A percentile compares a stretch with the other conserved stretches of the same genome.
These are phyloP conservation scores for Philonicus albiceps DNA, from an alignment of 2,888 invertebrate genomes.

Conservation along the genomic window DNA sequence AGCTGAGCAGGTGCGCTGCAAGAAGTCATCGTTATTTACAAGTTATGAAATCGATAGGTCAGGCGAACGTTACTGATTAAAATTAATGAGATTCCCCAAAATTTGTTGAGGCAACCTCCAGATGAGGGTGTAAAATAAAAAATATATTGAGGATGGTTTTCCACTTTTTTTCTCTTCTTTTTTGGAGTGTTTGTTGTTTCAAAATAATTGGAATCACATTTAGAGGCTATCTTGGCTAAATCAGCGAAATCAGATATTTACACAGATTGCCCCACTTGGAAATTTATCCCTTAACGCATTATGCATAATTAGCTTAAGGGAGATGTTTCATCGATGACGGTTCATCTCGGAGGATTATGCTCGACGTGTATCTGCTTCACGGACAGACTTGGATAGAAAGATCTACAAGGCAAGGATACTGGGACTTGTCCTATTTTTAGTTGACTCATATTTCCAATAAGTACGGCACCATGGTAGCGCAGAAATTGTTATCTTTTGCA, in stretches of 20 bases:
- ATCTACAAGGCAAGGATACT: neutral
- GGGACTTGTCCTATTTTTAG: neutral
- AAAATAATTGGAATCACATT: neutral
- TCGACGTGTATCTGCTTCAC: neutral
- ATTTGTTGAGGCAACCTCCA: neutral
- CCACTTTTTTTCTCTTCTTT: neutral
- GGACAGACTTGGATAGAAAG: neutral
- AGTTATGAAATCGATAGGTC: constrained; percentile 20
- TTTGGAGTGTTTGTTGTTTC: neutral
- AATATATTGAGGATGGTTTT: neutral
- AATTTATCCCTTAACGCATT: neutral
- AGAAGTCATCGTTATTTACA: neutral
- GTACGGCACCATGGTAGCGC: neutral
- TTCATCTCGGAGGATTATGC: neutral
- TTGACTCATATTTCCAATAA: neutral
- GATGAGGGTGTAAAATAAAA: neutral
- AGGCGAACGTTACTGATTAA: neutral
- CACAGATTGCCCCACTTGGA: neutral
- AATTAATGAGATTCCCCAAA: constrained; percentile 12
- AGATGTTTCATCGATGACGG: neutral
- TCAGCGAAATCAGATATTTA: neutral
- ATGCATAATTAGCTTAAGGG: neutral
- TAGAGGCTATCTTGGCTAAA: neutral
- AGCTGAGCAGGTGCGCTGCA: neutral
- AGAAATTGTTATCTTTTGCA: neutral